phyloP scores from a whole-genome alignment of 2,113 vertebrate genomes.

The Odontesthes bonariensis region DNA sequence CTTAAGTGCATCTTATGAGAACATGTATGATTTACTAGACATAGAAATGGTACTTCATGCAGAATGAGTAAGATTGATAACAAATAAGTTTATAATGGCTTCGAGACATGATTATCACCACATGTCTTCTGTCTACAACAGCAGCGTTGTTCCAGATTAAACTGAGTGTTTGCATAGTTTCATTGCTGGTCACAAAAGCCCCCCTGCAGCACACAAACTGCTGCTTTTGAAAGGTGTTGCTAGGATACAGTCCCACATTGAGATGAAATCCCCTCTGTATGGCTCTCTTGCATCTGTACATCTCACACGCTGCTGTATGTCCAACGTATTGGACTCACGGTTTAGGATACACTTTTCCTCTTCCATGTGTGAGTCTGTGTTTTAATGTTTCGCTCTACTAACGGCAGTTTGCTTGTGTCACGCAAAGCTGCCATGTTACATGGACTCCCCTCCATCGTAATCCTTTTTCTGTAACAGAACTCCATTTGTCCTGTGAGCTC shows the following conservation, averaged over 20 bases:
- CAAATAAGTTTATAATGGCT: neutral
- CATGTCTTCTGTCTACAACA: constrained; percentile 43
- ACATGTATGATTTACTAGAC: constrained; percentile 62
- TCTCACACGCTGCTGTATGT: constrained; percentile 59
- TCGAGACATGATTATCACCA: constrained; percentile 14
- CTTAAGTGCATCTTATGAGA: constrained; percentile 67
- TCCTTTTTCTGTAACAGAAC: constrained; percentile 38
- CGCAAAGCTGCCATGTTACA: constrained; percentile 19
- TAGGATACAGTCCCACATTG: constrained; percentile 85
- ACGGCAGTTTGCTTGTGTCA: constrained; percentile 32
- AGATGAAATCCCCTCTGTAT: constrained; percentile 80
- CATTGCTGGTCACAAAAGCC: constrained; percentile 78
- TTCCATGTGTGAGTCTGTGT: neutral
- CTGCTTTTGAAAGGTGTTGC: constrained; percentile 88
- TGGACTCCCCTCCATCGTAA: constrained; percentile 8
- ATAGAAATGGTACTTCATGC: constrained; percentile 5
- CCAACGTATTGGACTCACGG: constrained; percentile 26
- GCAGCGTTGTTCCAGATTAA: constrained; percentile 62
- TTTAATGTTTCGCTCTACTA: neutral
- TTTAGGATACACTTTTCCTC: constrained; percentile 8
- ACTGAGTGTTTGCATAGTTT: constrained; percentile 81
- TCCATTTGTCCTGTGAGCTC: constrained; percentile 34
- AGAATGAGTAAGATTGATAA: neutral
- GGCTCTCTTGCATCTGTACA: constrained; percentile 72
- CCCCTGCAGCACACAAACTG: constrained; percentile 71